phyloP scores from a whole-genome alignment of 2,113 vertebrate genomes.

The Sakesphorus luctuosus region DNA sequence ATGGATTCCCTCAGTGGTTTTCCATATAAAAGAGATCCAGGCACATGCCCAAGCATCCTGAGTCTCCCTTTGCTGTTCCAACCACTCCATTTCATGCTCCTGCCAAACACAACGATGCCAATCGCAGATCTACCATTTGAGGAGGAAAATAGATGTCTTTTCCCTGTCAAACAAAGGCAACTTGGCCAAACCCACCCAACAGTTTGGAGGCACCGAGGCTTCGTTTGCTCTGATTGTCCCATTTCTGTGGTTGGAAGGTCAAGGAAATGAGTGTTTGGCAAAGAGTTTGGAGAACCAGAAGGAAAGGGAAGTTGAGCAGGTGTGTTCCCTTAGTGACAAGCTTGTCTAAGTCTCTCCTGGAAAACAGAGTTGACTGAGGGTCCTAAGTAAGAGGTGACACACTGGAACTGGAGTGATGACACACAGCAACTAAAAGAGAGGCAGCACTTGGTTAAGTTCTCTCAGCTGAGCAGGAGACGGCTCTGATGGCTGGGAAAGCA shows the following conservation, averaged over 20 bases:
- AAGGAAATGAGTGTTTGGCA: background rate
- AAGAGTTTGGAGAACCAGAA: background rate
- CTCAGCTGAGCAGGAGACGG: background rate
- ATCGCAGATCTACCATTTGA: background rate
- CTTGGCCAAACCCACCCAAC: background rate
- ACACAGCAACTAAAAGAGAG: background rate
- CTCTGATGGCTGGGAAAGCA: background rate
- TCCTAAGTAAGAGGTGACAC: background rate
- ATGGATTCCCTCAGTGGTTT: background rate
- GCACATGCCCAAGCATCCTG: background rate
- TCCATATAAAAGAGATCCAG: constrained; percentile 3
- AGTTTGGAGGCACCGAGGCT: background rate
- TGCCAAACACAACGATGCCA: constrained; percentile 14
- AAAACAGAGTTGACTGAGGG: background rate
- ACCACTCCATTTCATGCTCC: background rate
- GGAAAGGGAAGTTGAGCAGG: background rate
- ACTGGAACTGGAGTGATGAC: background rate
- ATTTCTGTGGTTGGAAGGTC: background rate
- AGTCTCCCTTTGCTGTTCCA: background rate
- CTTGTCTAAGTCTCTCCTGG: background rate
- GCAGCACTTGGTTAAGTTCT: background rate
- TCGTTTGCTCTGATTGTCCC: background rate
- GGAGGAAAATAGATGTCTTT: background rate
- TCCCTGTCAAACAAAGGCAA: background rate
- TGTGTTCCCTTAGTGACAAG: background rate